Percentiles rank a stretch among this genome's conserved stretches.
Conservation (phyloP, 64 coral and sea anemone genomes). For the Actinia tenebrosa region DNA sequence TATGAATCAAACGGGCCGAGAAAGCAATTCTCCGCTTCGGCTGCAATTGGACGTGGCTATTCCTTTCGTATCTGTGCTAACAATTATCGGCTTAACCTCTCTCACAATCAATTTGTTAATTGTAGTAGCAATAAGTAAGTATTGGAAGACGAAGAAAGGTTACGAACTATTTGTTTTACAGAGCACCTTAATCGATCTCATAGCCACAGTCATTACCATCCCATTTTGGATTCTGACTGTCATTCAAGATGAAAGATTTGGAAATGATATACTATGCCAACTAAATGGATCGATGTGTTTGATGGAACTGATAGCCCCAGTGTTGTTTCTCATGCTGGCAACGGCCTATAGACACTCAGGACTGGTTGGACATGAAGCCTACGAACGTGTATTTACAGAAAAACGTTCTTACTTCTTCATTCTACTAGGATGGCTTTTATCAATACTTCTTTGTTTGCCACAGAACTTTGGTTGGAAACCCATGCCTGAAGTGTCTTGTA, state of each 20-base stretch:
- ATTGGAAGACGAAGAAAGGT: conserved; percentile 26
- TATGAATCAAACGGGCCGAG: not conserved
- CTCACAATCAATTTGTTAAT: conserved; percentile 59
- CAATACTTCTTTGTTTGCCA: conserved; percentile 44
- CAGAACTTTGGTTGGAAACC: conserved; percentile 63
- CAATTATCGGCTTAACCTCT: conserved; percentile 65
- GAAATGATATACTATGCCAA: conserved; percentile 35
- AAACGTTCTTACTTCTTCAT: conserved; percentile 33
- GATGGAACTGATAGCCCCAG: conserved; percentile 57
- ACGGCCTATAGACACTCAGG: conserved; percentile 55
- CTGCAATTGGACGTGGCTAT: conserved; percentile 55
- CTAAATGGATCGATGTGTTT: conserved; percentile 53
- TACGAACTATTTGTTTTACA: conserved; percentile 74
- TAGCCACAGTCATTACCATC: conserved; percentile 49
- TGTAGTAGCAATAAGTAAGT: conserved; percentile 58
- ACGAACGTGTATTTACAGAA: conserved; percentile 53
- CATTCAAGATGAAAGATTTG: conserved; percentile 61
- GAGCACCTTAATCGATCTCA: conserved; percentile 52
- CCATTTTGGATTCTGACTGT: conserved; percentile 83
- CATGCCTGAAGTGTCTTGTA: conserved; percentile 17
- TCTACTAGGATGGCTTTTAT: conserved; percentile 38
- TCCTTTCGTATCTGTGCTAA: conserved; percentile 74
- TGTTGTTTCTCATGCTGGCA: conserved; percentile 49
- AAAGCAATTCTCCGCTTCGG: conserved; percentile 8
- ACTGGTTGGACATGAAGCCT: conserved; percentile 57